Percentiles rank a stretch among this genome's conserved stretches.
Evolutionary conservation across 2,888 invertebrate genomes (phyloP).

Genomic region (Tyria jacobaeae): DNA sequence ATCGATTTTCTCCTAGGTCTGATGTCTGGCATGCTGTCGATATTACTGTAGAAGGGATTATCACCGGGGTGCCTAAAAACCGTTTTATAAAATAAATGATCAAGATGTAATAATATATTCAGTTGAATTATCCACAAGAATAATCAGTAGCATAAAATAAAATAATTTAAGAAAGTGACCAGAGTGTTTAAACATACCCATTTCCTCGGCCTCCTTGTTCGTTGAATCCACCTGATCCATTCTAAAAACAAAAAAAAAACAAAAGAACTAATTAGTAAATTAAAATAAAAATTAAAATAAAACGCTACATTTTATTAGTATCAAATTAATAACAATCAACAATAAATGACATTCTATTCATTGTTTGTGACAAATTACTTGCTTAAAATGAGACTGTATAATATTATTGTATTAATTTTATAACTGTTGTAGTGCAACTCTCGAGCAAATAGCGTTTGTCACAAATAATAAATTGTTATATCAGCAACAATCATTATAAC

Average conservation of each 20-base stretch:
- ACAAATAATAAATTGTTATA: conserved; percentile 29
- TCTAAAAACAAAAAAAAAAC: conserved; percentile 90
- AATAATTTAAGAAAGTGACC: background rate
- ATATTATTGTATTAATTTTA: background rate
- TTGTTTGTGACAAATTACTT: conserved; percentile 36
- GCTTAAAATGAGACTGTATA: background rate
- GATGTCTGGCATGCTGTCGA: conserved; percentile 99
- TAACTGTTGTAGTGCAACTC: background rate
- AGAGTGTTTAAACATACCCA: conserved; percentile 89
- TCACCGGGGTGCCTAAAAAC: conserved; percentile 94
- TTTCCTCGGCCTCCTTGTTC: conserved; percentile 93
- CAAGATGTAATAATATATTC: background rate
- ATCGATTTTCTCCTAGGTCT: conserved; percentile 98
- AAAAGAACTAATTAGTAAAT: conserved; percentile 61
- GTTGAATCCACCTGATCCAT: conserved; percentile 92
- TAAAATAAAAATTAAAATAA: conserved; percentile 66
- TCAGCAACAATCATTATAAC: conserved; percentile 23
- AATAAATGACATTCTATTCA: conserved; percentile 26
- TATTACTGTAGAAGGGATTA: conserved; percentile 99
- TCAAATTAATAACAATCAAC: conserved; percentile 51
- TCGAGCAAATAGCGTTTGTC: conserved; percentile 25
- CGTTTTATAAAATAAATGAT: background rate
- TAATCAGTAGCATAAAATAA: background rate
- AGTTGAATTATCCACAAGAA: background rate
- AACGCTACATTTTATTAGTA: conserved; percentile 68